phyloP scores from a whole-genome alignment of 2,113 vertebrate genomes.

The Australoheros scitulus region DNA sequence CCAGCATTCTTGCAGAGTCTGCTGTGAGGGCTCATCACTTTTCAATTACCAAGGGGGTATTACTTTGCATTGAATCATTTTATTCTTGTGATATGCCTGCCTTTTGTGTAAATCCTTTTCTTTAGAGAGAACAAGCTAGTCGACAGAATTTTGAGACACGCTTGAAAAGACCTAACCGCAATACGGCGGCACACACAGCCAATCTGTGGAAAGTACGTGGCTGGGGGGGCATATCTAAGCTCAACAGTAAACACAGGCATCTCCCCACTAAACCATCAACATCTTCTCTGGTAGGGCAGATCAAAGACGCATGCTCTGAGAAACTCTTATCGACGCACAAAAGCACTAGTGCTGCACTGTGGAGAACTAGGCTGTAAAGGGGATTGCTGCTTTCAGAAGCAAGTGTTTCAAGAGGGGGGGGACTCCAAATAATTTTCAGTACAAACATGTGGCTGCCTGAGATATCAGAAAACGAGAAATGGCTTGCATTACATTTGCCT shows the following conservation, averaged over 20 bases:
- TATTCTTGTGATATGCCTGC: conserved; percentile 43
- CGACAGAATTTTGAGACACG: conserved; percentile 57
- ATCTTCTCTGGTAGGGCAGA: conserved; percentile 75
- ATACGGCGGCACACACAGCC: conserved; percentile 36
- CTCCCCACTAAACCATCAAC: conserved; percentile 74
- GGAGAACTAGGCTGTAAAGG: conserved; percentile 71
- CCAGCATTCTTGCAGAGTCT: conserved; percentile 30
- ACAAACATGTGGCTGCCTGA: conserved; percentile 78
- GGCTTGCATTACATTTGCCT: conserved; percentile 49
- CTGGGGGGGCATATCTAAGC: conserved; percentile 64
- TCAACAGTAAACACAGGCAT: conserved; percentile 72
- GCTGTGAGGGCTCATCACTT: conserved; percentile 53
- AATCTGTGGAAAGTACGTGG: conserved; percentile 41
- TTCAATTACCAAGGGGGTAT: conserved; percentile 66
- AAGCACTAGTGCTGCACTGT: conserved; percentile 62
- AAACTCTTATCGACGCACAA: conserved; percentile 79
- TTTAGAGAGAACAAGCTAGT: conserved; percentile 60
- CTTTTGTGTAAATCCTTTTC: conserved; percentile 57
- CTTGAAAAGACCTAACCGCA: conserved; percentile 58
- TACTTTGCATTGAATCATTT: conserved; percentile 68
- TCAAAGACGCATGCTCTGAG: conserved; percentile 77
- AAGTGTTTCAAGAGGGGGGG: conserved; percentile 54
- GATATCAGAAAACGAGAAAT: conserved; percentile 75
- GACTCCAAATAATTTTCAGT: conserved; percentile 71
- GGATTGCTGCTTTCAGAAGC: conserved; percentile 78